Conservation (phyloP, 2,113 vertebrate genomes). For the Dicrurus megarhynchus region DNA sequence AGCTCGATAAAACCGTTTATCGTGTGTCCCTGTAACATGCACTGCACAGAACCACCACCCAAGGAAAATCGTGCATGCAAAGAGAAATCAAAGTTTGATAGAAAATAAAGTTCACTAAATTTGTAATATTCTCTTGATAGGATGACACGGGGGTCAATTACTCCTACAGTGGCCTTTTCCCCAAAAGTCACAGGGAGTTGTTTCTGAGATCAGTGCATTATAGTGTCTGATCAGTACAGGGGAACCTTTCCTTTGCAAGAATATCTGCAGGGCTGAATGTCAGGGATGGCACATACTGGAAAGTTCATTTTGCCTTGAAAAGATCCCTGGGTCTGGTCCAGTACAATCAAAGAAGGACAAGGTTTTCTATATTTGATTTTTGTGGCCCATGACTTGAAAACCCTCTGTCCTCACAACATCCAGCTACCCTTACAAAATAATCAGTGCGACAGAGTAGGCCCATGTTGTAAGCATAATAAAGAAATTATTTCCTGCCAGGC, state of each 20-base stretch:
- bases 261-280: background rate
- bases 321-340: background rate
- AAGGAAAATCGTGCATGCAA: background rate
- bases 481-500: background rate
- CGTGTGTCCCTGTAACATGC: background rate
- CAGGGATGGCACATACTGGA: background rate
- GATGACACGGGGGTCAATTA: background rate
- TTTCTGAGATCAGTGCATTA: background rate
- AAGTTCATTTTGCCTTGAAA: background rate
- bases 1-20: background rate
- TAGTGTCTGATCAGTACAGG: rapidly evolving
- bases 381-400: background rate
- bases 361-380: background rate
- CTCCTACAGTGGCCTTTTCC: background rate
- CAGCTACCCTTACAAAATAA: background rate
- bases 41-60: background rate
- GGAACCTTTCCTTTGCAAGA: background rate
- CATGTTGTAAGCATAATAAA: background rate
- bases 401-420: background rate
- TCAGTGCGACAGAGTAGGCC: background rate
- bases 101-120: background rate
- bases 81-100: background rate
- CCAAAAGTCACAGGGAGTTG: background rate
- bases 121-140: background rate
- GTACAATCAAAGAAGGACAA: background rate